Percentiles rank a stretch among this genome's conserved stretches.
Evolutionary conservation across 2,888 invertebrate species (phyloP).

Genomic region (Drosophila nr. fundita): DNA sequence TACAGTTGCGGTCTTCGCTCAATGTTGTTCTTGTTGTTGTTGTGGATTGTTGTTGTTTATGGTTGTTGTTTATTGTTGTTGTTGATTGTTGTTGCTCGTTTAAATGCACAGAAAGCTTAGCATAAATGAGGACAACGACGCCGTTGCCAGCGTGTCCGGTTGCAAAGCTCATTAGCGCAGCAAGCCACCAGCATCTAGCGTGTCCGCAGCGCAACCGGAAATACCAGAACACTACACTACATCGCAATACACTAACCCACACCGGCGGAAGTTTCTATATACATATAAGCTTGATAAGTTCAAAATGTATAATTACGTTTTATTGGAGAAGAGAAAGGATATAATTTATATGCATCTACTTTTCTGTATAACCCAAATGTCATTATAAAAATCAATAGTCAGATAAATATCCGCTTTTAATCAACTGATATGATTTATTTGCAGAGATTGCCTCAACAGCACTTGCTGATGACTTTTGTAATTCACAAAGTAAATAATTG

Average conservation of each 20-base stretch:
- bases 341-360: neutral
- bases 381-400: too few relatives aligned
- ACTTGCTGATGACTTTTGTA: conserved; percentile 26
- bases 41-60: conserved; percentile 5
- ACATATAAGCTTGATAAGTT: neutral
- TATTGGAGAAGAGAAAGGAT: neutral
- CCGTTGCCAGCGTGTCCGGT: conserved; percentile 65
- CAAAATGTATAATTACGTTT: too few relatives aligned
- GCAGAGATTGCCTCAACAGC: neutral
- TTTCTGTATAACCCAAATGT: neutral
- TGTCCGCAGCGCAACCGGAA: conserved; percentile 43
- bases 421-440: neutral
- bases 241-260: conserved; percentile 5
- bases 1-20: conserved; percentile 48
- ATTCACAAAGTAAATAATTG: conserved; percentile 54
- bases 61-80: conserved; percentile 30
- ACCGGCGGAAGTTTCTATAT: neutral
- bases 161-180: conserved; percentile 76
- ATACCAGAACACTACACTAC: conserved; percentile 45
- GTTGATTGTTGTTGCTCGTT: conserved; percentile 28
- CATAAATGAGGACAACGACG: conserved; percentile 72
- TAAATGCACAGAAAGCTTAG: conserved; percentile 72
- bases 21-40: neutral
- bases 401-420: neutral
- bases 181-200: conserved; percentile 46